Base-by-base conservation (phyloP, 2,113 vertebrate genomes). In the Urocynchramus pylzowi region DNA sequence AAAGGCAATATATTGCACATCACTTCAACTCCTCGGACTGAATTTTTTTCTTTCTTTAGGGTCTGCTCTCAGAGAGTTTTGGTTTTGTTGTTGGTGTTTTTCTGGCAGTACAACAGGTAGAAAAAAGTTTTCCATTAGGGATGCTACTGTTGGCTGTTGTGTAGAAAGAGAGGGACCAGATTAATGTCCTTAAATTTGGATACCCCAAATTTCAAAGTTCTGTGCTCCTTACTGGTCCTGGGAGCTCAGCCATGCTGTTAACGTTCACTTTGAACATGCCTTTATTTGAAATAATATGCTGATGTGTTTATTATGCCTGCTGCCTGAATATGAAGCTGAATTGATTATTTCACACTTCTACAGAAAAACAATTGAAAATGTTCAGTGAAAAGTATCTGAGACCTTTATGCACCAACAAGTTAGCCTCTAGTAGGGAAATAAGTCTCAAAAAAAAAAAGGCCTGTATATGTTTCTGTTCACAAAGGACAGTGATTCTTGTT, bases 1-100 rank as follows among this genome's bases (percentile, higher is more conserved):
- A 95, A 96, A 97, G 83, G 84, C 83, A 95, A 39, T 87, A 74
- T 77, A 79, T 64, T 77, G 47, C 37, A 60, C 95, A 77, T 93
- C 85, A 52, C 82, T 88, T 96, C 37, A 49, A 2, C 75, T 94
- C 52, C 68, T 59, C 42, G 14, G 50, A 45, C 35, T 57, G 50
- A 80, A 64, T 91, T 69, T 64, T 94, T 78, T 77, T 87, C 67
- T 80, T 77, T 77, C 41, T 86, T 71, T 77, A 41, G n/a, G 42
- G 26, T 22, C 54, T 64, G 26, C 73, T 76, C 77, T 90, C 67
- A 22, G 41, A 86, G 82, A 78, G 39, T 75, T 92, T 59, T 71
- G 18, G 10, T 69, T 61, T 45, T 45, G 42, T 35, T 88, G 41
- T 44, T 69, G 60, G 27, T 91, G 61, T 70, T 70, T 69, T 91